A percentile compares a stretch with the other conserved stretches of the same genome.
Conservation (phyloP, 2,888 invertebrate genomes). For the Nomada fabriciana region DNA sequence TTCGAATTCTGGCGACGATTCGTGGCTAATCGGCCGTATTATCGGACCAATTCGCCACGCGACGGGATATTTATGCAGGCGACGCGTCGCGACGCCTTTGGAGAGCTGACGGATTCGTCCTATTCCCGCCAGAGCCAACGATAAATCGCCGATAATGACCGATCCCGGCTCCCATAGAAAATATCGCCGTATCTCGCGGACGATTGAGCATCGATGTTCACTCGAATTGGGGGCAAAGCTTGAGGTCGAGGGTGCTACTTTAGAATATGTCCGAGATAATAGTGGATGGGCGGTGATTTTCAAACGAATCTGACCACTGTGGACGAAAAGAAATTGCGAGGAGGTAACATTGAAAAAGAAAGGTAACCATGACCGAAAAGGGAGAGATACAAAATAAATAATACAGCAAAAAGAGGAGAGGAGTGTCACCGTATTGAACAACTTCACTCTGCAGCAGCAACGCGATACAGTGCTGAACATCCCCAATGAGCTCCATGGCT, state of each 20-base stretch:
- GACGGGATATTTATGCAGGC: slow-evolving; percentile 38
- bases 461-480: neutral
- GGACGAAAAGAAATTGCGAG: too few species aligned
- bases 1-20: slow-evolving; percentile 44
- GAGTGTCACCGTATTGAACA: too few species aligned
- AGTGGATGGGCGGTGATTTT: neutral
- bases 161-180: too few species aligned
- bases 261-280: neutral
- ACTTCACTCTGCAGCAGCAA: neutral
- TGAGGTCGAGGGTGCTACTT: neutral
- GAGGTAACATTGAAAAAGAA: too few species aligned
- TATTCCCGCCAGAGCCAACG: neutral
- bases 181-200: slow-evolving; percentile 26
- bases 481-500: neutral
- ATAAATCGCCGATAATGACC: too few species aligned
- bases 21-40: slow-evolving; percentile 45
- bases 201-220: slow-evolving; percentile 9
- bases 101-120: neutral
- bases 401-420: too few species aligned
- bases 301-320: too few species aligned
- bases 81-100: neutral
- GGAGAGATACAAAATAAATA: too few species aligned
- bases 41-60: slow-evolving; percentile 40
- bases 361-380: too few species aligned
- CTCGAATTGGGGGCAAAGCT: slow-evolving; percentile 1